Percentiles rank a stretch among this genome's conserved stretches.
phyloP scores from a whole-genome alignment of 2,113 vertebrate genomes.

The Halcyon senegalensis region DNA sequence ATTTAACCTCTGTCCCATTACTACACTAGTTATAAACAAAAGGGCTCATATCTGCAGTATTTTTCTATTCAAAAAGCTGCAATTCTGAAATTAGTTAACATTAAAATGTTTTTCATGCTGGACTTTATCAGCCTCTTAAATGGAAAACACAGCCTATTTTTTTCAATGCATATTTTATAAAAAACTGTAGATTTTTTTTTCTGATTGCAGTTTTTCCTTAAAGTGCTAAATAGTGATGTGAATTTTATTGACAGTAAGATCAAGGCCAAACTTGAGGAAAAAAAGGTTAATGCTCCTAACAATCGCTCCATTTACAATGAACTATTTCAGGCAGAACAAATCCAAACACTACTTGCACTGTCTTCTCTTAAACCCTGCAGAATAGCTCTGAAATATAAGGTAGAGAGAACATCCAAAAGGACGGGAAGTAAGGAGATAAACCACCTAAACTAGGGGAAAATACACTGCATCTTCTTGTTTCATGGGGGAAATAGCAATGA shows the following conservation, averaged over 20 bases:
- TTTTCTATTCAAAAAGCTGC: neutral
- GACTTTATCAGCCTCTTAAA: neutral
- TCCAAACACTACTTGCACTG: neutral
- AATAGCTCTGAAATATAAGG: neutral
- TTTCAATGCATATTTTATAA: neutral
- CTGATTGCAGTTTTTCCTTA: neutral
- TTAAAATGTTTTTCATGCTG: neutral
- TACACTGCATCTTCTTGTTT: neutral
- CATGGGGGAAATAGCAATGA: accelerated
- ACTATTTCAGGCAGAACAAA: neutral
- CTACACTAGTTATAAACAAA: neutral
- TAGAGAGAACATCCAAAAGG: neutral
- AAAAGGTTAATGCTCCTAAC: neutral
- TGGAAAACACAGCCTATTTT: neutral
- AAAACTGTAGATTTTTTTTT: neutral
- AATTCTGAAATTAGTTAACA: neutral
- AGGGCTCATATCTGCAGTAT: neutral
- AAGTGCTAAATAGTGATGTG: neutral
- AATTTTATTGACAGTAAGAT: neutral
- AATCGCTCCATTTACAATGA: neutral
- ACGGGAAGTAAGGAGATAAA: neutral
- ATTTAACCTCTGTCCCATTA: neutral
- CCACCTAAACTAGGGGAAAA: accelerated
- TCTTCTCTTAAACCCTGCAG: neutral
- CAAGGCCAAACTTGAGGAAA: neutral